These are phyloP conservation scores for Nycteola revayana DNA, from an alignment of 2,888 invertebrate species.

Conservation along the genomic window DNA sequence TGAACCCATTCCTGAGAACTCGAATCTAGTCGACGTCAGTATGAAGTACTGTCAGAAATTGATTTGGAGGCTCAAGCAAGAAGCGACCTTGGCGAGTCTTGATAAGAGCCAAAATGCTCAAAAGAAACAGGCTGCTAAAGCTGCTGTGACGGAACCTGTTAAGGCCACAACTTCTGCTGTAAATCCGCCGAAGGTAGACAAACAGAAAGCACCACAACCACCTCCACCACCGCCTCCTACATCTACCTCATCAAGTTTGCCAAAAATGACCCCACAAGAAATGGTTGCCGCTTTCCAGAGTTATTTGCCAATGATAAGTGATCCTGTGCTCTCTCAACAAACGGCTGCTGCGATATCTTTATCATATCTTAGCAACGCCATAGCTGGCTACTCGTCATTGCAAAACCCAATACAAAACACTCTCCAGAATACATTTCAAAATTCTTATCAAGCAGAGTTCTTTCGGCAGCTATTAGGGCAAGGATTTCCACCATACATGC, in stretches of 20 bases:
- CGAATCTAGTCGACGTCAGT: conserved; percentile 85
- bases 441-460: conserved; percentile 70
- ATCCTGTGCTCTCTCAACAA: conserved; percentile 59
- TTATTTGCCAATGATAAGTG: conserved; percentile 64
- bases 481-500: conserved; percentile 54
- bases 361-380: conserved; percentile 61
- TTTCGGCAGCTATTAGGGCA: conserved; percentile 66
- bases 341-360: conserved; percentile 63
- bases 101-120: conserved; percentile 63
- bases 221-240: conserved; percentile 26
- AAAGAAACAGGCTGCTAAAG: conserved; percentile 59
- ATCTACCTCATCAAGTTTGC: conserved; percentile 36
- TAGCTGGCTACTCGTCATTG: conserved; percentile 56
- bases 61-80: conserved; percentile 81
- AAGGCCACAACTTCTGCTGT: conserved; percentile 35
- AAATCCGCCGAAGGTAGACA: conserved; percentile 43
- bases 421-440: conserved; percentile 54
- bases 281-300: conserved; percentile 65
- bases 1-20: conserved; percentile 83
- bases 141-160: conserved; percentile 40
- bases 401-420: conserved; percentile 57
- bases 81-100: conserved; percentile 62
- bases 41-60: conserved; percentile 87
- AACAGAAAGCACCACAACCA: conserved; percentile 30
- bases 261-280: conserved; percentile 63